Evolutionary conservation across 1,140 invertebrate genomes (phyloP).

Genomic region (Bicyclus anynana): DNA sequence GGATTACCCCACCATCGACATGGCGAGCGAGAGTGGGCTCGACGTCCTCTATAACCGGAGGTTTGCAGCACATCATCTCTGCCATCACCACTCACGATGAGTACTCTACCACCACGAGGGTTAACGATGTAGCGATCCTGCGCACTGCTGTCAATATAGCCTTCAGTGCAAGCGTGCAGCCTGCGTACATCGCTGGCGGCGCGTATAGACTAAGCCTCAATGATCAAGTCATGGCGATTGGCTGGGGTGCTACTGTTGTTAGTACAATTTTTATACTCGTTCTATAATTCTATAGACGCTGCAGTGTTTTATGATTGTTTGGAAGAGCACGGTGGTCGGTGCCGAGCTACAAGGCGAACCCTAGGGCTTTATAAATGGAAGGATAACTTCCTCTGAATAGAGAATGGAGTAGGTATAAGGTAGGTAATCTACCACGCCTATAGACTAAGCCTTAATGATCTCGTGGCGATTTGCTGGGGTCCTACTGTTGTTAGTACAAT

Average conservation of each 20-base stretch:
- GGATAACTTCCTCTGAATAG: conserved; percentile 73
- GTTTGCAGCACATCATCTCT: conserved; percentile 36
- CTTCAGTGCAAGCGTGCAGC: conserved; percentile 26
- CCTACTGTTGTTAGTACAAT: conserved; percentile 34
- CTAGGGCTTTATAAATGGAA: too few species aligned
- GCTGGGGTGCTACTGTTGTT: conserved; percentile 51
- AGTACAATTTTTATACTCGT: conserved; percentile 12
- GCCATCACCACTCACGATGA: conserved; percentile 65
- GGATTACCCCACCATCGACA: conserved; percentile 24
- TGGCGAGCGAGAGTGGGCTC: conserved; percentile 55
- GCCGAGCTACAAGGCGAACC: too few species aligned
- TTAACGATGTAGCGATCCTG: conserved; percentile 80
- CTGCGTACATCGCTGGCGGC: conserved; percentile 38
- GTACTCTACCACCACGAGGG: conserved; percentile 51
- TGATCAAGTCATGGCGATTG: conserved; percentile 41
- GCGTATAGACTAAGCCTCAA: conserved; percentile 30
- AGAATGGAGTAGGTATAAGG: too few species aligned
- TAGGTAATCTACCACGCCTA: conserved; percentile 78
- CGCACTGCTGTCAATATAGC: conserved; percentile 54
- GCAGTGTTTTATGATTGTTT: too few species aligned
- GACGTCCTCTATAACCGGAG: conserved; percentile 31
- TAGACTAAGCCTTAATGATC: conserved; percentile 23
- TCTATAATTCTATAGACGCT: too few species aligned
- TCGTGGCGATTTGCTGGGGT: conserved; percentile 55
- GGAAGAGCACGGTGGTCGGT: too few species aligned